Percentiles rank a stretch among this genome's conserved stretches.
Conservation (phyloP, 2,113 vertebrate species). For the Anarrhichthys ocellatus region DNA sequence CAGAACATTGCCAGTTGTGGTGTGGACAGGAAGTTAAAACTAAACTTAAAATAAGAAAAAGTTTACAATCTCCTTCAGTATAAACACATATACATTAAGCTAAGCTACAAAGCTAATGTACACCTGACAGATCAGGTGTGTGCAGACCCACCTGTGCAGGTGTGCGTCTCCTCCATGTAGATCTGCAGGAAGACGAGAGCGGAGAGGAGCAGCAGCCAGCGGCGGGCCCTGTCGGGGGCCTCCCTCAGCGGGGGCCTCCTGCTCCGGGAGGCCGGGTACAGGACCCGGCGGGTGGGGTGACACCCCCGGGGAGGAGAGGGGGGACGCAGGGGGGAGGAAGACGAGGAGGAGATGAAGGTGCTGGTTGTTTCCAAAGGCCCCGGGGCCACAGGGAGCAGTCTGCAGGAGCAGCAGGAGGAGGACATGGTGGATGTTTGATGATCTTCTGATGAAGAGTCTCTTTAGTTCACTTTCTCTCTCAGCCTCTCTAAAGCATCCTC, state of each 20-base stretch:
- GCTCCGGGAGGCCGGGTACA: slow-evolving; percentile 76
- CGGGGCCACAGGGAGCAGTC: slow-evolving; percentile 13
- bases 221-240: slow-evolving; percentile 63
- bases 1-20: neutral
- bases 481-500: neutral
- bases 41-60: neutral
- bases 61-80: too few relatives aligned
- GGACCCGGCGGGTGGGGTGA: slow-evolving; percentile 59
- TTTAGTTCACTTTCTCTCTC: too few relatives aligned
- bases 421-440: slow-evolving; percentile 41
- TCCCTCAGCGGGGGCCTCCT: slow-evolving; percentile 58
- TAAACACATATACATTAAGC: neutral
- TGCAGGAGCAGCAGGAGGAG: slow-evolving; percentile 38
- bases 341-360: neutral
- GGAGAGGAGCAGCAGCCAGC: slow-evolving; percentile 79
- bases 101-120: too few relatives aligned
- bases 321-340: neutral
- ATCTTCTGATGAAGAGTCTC: slow-evolving; percentile 8
- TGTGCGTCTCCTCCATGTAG: slow-evolving; percentile 75
- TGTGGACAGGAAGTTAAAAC: neutral
- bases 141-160: slow-evolving; percentile 56
- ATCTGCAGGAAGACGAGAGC: slow-evolving; percentile 81
- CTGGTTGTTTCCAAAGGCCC: slow-evolving; percentile 27
- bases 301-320: slow-evolving; percentile 45
- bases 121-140: neutral